Percentiles rank a stretch among this genome's conserved stretches.
These are phyloP conservation scores for Polietes domitor DNA, from an alignment of 2,888 invertebrate species.

Conservation along the genomic window DNA sequence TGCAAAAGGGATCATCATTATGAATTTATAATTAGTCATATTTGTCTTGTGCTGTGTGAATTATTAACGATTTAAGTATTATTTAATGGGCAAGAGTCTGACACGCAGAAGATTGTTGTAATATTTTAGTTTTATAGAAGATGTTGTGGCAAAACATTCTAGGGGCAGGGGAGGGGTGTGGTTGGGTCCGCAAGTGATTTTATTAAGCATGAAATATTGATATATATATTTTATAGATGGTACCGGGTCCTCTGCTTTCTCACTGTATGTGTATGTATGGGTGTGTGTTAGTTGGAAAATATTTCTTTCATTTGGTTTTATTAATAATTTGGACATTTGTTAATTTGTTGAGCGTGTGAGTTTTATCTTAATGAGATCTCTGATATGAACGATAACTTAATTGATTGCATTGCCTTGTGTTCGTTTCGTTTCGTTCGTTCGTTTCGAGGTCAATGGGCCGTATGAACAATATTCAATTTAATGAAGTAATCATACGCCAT, in stretches of 20 bases:
- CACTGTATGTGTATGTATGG: too few relatives aligned
- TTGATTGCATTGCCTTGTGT: neutral
- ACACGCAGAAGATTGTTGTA: neutral
- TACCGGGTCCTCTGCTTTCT: neutral
- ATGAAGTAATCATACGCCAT: neutral
- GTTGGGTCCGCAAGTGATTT: constrained; percentile 3
- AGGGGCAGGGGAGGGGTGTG: too few relatives aligned
- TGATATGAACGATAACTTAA: neutral
- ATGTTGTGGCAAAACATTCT: neutral
- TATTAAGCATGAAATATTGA: constrained; percentile 8
- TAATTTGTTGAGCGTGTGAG: neutral
- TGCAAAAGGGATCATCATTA: constrained; percentile 7
- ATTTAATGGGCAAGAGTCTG: constrained; percentile 8
- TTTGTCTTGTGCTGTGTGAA: neutral
- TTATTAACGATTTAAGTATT: constrained; percentile 13
- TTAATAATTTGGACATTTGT: neutral
- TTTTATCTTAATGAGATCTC: neutral
- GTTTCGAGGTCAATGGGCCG: neutral
- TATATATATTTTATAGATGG: neutral
- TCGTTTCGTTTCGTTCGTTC: too few relatives aligned
- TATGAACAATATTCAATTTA: neutral
- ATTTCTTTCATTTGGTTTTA: neutral
- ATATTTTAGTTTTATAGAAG: neutral
- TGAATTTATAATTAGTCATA: constrained; percentile 14
- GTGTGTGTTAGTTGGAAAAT: neutral